Conservation (phyloP, 2,888 invertebrate species). For the Polydrusus tereticollis region DNA sequence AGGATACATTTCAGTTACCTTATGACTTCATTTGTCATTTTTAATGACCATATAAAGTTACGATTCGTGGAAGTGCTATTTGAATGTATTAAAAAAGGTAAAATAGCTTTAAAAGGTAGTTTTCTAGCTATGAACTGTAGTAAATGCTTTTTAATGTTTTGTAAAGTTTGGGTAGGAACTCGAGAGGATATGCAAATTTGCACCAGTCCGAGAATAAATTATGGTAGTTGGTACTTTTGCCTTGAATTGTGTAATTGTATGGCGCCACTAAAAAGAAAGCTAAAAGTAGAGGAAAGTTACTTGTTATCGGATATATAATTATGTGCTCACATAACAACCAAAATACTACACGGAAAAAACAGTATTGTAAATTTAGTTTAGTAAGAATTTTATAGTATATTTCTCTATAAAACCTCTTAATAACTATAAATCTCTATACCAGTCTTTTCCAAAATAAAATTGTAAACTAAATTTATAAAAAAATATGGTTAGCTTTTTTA, state of each 20-base stretch:
- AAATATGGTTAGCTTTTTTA: too few species aligned
- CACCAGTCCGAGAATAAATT: background rate
- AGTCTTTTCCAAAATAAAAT: too few species aligned
- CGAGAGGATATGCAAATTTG: background rate
- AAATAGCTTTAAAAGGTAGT: conserved; percentile 38
- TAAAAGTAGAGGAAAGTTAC: too few species aligned
- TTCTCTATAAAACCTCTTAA: too few species aligned
- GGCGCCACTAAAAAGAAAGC: conserved; percentile 1
- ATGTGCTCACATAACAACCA: too few species aligned
- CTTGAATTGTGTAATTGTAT: background rate
- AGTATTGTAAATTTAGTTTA: too few species aligned
- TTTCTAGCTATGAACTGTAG: conserved; percentile 14
- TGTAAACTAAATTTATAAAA: too few species aligned
- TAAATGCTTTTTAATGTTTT: background rate
- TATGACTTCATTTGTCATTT: conserved; percentile 50
- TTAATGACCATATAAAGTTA: conserved; percentile 45
- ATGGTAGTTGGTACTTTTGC: background rate
- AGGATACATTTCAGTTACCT: conserved; percentile 48
- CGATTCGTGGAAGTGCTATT: conserved; percentile 31
- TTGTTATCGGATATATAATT: too few species aligned
- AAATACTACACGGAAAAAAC: too few species aligned
- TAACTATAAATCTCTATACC: too few species aligned
- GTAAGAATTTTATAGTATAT: too few species aligned
- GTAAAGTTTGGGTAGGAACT: background rate
- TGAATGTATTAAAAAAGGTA: conserved; percentile 28